Evolutionary conservation across 2,113 vertebrate species (phyloP), one percentile per base, ranked within the genome.

Genomic region (Erythrocercus mccallii): DNA sequence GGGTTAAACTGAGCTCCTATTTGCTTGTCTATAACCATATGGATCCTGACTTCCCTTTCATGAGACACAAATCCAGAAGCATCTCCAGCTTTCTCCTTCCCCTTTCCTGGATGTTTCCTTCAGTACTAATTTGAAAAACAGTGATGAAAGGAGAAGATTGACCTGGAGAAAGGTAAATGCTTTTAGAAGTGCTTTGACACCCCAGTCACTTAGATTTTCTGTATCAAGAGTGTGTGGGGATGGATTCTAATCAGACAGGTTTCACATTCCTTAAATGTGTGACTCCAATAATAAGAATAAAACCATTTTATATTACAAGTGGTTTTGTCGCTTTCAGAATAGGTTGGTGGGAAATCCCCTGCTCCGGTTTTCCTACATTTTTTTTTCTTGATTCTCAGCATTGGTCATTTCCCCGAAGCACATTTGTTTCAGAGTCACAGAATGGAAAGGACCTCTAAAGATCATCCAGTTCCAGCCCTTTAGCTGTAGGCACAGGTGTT

Each of bases 221-320:
- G 1, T 61, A 90, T 38, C 25, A 73, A 72, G 68, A 72, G 10
- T 38, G 21, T 73, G 23, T 61, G 61, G 19, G 48, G 45, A 68
- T 65, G 64, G n/a, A 72, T 38, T 82, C 11, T 35, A 90, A 73
- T 50, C 54, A 89, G 19, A 85, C 40, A 50, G 12, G 21, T 90
- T 94, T 95, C 86, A 76, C 10, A 28, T 91, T 89, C 83, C 61
- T 87, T 60, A 54, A 84, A 40, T 1, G 0, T 60, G 45, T 69
- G 57, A 94, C n/a, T 94, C 86, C n/a, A n/a, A n/a, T n/a, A n/a
- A n/a, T n/a, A n/a, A 71, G 45, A 93, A 24, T 73, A 25, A 86
- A 92, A 37, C 42, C 23, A 7, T 61, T 9, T 61, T 81, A 27
- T 25, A 47, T 35, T 51, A 68, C 11, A 93, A 60, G 8, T 7